Base-by-base conservation (phyloP, 1,140 invertebrate species). In the Drosophila tsacasi region DNA sequence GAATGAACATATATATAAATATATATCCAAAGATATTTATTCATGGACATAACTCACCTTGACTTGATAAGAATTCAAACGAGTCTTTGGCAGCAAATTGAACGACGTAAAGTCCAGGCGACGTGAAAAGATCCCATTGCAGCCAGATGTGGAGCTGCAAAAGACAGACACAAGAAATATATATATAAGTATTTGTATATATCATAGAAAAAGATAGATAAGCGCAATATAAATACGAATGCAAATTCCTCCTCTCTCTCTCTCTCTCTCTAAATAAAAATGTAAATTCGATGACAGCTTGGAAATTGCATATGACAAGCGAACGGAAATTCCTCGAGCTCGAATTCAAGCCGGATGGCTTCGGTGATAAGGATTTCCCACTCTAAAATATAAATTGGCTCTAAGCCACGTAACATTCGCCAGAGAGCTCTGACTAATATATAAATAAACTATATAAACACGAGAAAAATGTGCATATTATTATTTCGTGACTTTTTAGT, bases 11-110 rank as follows among this genome's bases (percentile, higher is more conserved):
- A 42, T 49, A 60, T 32, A 17, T 6, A 19, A 30, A 40, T 47
- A 46, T 65, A 21, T 50, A 9, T 54, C 12, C 6, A 35, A 15
- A 37, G 54, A 55, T 55, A 55, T 55, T 55, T 37, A 46, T 47
- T 59, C 35, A 39, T 64, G 35, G 13, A 37, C 25, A 58, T 61
- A 80, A 93, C 95, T 95, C 95, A 98, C 98, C 97, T 99, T 98
- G 93, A 99, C 99, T 95, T 99, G 98, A 95, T 99, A 99, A 84
- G 98, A 98, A 95, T 99, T 99, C 92, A 99, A 96, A 94, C 99
- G 99, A 92, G 98, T 96, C 92, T 96, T 96, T 60, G 98, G 98
- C 79, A 99, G 94, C 66, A 96, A 95, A 93, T 98, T 99, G 95
- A 99, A 99, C 39, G 97, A 97, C 81, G 97, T 98, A 94, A 99